Base-by-base conservation (phyloP, 2,888 invertebrate species). In the Platycheirus albimanus region DNA sequence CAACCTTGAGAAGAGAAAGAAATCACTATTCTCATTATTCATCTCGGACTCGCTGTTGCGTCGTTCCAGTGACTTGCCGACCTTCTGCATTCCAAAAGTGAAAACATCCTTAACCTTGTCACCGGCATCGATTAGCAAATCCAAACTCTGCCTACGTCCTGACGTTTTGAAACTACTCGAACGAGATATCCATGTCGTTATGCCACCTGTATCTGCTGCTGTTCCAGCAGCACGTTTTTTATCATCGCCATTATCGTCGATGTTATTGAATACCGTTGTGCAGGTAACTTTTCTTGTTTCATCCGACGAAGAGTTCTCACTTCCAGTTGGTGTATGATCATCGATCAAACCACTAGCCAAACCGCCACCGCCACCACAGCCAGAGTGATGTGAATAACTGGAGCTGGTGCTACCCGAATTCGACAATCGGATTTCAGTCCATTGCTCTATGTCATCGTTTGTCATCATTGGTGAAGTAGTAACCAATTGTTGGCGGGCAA, bases 101-200 rank as follows among this genome's bases (percentile, higher is more conserved):
- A 96, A 94, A 87, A 96, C 94, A 90, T 96, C 96, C 90, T 96
- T 96, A 80, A 96, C 94, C 87, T 94, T 94, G 89, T 95, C 96
- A 38, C 96, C 94, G 0, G 96, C 96, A 85, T 95, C 95, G 88
- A 96, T 92, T 20, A 96, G 88, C 77, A 95, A 94, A 87, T 96
- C 96, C 33, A 96, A 91, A 84, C 96, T 96, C 89, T 95, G 96
- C 20, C 96, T 91, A 58, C 95, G 91, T 72, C 90, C 87, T 15
- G 87, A 87, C 30, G 85, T 85, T 85, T 90, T 90, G 79, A 90
- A 88, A 85, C 90, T 90, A 66, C 89, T 90, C 52, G 90, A 90
- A 30, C 91, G 87, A 7, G 90, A 88, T 49, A 90, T 87, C 90
- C 90, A 90, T 41, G 86, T 86, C 6, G 84, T 85, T 15, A 86